Conservation (phyloP, 2,888 invertebrate species). For the Leptura quadrifasciata region DNA sequence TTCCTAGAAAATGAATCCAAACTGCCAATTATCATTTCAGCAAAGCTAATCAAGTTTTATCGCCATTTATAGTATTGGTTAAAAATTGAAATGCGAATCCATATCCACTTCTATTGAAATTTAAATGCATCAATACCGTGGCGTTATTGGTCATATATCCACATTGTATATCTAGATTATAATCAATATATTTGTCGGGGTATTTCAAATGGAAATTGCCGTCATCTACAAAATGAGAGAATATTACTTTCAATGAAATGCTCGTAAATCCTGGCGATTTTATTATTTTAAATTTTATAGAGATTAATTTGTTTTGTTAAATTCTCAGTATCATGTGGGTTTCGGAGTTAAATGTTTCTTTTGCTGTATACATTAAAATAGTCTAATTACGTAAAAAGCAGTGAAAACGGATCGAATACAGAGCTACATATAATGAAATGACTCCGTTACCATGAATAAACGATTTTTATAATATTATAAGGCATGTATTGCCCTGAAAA, state of each 20-base stretch:
- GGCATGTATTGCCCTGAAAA: too few species aligned
- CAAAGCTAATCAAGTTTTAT: background rate
- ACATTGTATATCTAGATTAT: slow-evolving; percentile 23
- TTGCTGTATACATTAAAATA: background rate
- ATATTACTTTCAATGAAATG: slow-evolving; percentile 40
- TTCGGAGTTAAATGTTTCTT: background rate
- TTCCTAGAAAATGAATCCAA: background rate
- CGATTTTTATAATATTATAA: too few species aligned
- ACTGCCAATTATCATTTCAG: background rate
- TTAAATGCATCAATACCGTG: background rate
- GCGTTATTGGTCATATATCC: background rate
- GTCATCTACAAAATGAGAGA: slow-evolving; percentile 35
- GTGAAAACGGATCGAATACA: too few species aligned
- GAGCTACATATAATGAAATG: too few species aligned
- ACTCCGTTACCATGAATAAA: too few species aligned
- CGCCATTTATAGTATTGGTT: background rate
- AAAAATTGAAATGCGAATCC: background rate
- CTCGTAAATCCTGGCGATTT: slow-evolving; percentile 27
- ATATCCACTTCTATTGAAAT: background rate
- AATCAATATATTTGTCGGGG: slow-evolving; percentile 41
- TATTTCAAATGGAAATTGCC: slow-evolving; percentile 41
- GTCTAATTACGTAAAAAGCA: too few species aligned
- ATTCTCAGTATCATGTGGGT: slow-evolving; percentile 14
- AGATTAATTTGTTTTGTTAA: slow-evolving; percentile 24
- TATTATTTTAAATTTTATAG: slow-evolving; percentile 34